Percentiles rank a stretch among this genome's conserved stretches.
Conservation (phyloP, 2,113 vertebrate genomes). For the Brienomyrus longianalis region DNA sequence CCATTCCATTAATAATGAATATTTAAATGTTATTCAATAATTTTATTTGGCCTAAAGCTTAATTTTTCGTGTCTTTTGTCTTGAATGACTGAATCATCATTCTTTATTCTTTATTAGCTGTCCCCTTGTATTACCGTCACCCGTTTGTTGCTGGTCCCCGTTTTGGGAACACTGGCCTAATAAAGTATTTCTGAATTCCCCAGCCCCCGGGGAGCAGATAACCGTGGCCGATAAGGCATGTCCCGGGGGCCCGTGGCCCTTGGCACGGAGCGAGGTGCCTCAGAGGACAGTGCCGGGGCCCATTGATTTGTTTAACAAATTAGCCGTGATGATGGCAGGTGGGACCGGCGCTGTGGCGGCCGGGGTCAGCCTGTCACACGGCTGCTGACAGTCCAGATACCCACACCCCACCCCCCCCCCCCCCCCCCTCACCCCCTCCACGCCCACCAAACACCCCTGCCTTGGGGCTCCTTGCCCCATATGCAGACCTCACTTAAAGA, state of each 20-base stretch:
- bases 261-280: not conserved
- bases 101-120: not conserved
- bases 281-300: constrained; percentile 38
- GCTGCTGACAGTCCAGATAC: constrained; percentile 27
- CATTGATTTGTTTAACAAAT: constrained; percentile 74
- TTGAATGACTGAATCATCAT: not conserved
- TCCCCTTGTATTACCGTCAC: not conserved
- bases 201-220: not conserved
- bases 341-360: constrained; percentile 44
- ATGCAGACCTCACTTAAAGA: too few species aligned
- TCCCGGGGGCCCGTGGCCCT: not conserved
- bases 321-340: constrained; percentile 67
- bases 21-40: not conserved
- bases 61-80: not conserved
- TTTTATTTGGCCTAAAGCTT: not conserved
- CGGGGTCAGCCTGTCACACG: constrained; percentile 65
- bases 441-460: too few species aligned
- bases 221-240: not conserved
- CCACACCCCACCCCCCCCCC: too few species aligned
- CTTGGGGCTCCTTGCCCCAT: too few species aligned
- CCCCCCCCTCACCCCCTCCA: too few species aligned
- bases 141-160: not conserved
- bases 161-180: not conserved
- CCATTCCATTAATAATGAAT: not conserved
- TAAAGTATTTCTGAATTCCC: not conserved